Percentiles rank a stretch among this genome's conserved stretches.
phyloP scores from a whole-genome alignment of 2,113 vertebrate genomes.

The Gymnorhina tibicen region DNA sequence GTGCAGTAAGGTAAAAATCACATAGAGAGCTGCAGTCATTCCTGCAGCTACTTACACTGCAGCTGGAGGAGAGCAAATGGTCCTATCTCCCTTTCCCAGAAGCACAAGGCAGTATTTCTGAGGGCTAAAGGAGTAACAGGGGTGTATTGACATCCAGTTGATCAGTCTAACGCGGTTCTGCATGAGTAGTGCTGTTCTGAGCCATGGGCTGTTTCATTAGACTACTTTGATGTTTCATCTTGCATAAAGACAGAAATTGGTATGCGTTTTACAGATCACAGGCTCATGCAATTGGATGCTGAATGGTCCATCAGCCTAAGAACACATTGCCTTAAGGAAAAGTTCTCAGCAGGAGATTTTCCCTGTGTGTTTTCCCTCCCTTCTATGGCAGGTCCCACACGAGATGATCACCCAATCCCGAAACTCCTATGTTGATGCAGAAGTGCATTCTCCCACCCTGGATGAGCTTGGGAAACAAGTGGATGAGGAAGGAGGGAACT shows the following conservation, averaged over 20 bases:
- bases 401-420: conserved; percentile 92
- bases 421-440: conserved; percentile 89
- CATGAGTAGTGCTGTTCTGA: not conserved
- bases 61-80: not conserved
- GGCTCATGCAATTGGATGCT: not conserved
- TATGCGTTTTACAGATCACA: not conserved
- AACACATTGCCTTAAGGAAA: not conserved
- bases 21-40: not conserved
- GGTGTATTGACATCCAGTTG: not conserved
- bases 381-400: conserved; percentile 81
- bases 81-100: not conserved
- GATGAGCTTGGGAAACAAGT: conserved; percentile 85
- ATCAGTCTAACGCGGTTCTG: not conserved
- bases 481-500: conserved; percentile 84
- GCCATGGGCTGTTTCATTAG: not conserved
- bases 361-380: not conserved
- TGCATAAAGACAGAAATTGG: not conserved
- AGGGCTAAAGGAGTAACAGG: not conserved
- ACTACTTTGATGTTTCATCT: not conserved
- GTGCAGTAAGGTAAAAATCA: not conserved
- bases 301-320: not conserved
- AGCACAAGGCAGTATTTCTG: not conserved
- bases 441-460: conserved; percentile 84
- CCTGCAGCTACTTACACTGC: not conserved
- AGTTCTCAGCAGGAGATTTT: not conserved